Conservation (phyloP, 2,888 invertebrate species). For the Shargacucullia verbasci region DNA sequence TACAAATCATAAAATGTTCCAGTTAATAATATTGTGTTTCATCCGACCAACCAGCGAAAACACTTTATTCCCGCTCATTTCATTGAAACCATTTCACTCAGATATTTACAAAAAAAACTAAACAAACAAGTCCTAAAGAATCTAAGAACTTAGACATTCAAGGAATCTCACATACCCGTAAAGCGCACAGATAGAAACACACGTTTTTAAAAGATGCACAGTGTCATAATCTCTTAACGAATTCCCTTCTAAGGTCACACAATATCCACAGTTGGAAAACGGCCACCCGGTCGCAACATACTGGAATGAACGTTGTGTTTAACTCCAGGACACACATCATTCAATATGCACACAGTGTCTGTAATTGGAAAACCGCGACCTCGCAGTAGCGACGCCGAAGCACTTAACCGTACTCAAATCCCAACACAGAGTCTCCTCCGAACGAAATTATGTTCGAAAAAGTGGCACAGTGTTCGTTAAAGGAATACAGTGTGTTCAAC, state of each 20-base stretch:
- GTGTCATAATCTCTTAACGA: slow-evolving; percentile 29
- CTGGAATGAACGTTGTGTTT: slow-evolving; percentile 38
- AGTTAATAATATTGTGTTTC: too few species aligned
- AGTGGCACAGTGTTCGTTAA: slow-evolving; percentile 31
- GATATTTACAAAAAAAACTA: slow-evolving; percentile 24
- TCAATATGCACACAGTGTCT: slow-evolving; percentile 25
- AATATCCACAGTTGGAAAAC: slow-evolving; percentile 34
- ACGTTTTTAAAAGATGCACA: slow-evolving; percentile 22
- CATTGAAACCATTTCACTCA: background rate
- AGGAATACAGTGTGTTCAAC: slow-evolving; percentile 44
- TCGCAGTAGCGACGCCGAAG: slow-evolving; percentile 37
- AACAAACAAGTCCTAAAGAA: slow-evolving; percentile 3
- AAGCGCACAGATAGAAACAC: slow-evolving; percentile 14
- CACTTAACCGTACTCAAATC: slow-evolving; percentile 14
- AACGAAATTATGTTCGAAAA: slow-evolving; percentile 27
- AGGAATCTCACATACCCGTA: slow-evolving; percentile 32
- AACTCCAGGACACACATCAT: slow-evolving; percentile 28
- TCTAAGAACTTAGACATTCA: slow-evolving; percentile 33
- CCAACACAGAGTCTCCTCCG: slow-evolving; percentile 30
- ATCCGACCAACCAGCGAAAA: too few species aligned
- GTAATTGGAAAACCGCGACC: slow-evolving; percentile 45
- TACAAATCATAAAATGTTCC: too few species aligned
- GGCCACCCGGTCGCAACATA: background rate
- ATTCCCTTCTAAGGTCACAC: slow-evolving; percentile 9
- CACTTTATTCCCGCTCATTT: too few species aligned